Evolutionary conservation across 2,797 vertebrate species (phyloP), one percentile per base, ranked within the genome.

Genomic region (Microctenopoma lineatum): DNA sequence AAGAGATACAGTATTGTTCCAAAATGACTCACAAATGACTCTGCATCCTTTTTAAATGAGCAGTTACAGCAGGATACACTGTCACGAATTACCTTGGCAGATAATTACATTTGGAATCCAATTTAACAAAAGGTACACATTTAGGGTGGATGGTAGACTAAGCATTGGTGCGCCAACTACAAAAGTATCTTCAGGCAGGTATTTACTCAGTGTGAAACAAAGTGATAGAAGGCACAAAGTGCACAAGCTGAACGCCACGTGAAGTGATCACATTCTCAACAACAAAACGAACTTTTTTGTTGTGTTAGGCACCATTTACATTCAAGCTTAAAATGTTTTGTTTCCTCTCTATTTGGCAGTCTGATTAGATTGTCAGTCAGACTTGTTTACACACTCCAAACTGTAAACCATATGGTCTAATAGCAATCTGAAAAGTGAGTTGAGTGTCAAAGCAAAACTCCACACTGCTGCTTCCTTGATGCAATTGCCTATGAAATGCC

Each of bases 21-120:
- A 70, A 86, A 92, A 83, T 80, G 75, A 88, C 85, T 90, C 75
- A 63, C 79, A 89, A 90, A 88, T 80, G 65, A 87, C 77, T 80
- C 55, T 60, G 82, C 73, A 80, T 77, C 61, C 63, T 34, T 79
- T 83, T 81, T 65, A 85, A 78, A 91, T 80, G 68, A 91, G 79
- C 71, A 54, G 82, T 74, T 84, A 67, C 26, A 46, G 77, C 59
- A 39, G 66, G 56, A 71, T 74, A 67, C 54, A 69, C 60, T 80
- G 71, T 82, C 84, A 53, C 74, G 77, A 92, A 90, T 90, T 79
- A 83, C 78, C 72, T 80, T 74, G 70, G 73, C 69, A 79, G 80
- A 87, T 92, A 89, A 93, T 93, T 91, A 88, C 79, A 81, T 90
- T 86, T 84, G 55, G 85, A 86, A 89, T 90, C 84, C 83, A 87